Percentiles rank a stretch among this genome's conserved stretches.
Evolutionary conservation across 2,888 invertebrate genomes (phyloP).

Genomic region (Fragum whitleyi): DNA sequence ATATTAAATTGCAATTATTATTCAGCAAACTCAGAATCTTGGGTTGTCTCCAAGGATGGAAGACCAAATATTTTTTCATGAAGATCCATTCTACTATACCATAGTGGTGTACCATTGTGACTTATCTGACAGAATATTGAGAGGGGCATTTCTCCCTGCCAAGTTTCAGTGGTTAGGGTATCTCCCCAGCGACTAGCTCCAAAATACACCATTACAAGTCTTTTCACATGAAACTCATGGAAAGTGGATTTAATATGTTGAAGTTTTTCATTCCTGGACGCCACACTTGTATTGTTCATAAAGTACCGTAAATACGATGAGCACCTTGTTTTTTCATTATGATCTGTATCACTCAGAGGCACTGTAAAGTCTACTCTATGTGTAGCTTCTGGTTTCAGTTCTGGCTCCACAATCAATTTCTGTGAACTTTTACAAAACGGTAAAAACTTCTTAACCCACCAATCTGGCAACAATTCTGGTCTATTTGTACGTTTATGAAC

Average conservation of each 20-base stretch:
- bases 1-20: too few relatives aligned
- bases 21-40: not conserved
- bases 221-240: slow-evolving; percentile 71
- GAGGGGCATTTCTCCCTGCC: slow-evolving; percentile 69
- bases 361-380: slow-evolving; percentile 65
- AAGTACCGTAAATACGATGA: slow-evolving; percentile 75
- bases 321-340: slow-evolving; percentile 69
- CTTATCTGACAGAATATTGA: slow-evolving; percentile 67
- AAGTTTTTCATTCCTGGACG: slow-evolving; percentile 65
- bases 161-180: slow-evolving; percentile 66
- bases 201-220: slow-evolving; percentile 71
- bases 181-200: slow-evolving; percentile 74
- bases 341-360: slow-evolving; percentile 73
- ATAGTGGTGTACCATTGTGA: slow-evolving; percentile 51
- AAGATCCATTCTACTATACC: slow-evolving; percentile 71
- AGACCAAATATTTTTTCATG: slow-evolving; percentile 69
- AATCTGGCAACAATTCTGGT: slow-evolving; percentile 69
- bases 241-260: slow-evolving; percentile 69
- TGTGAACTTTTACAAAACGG: slow-evolving; percentile 25
- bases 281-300: slow-evolving; percentile 73
- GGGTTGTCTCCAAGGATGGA: slow-evolving; percentile 35
- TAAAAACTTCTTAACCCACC: slow-evolving; percentile 74
- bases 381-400: slow-evolving; percentile 46
- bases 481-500: slow-evolving; percentile 66
- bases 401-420: slow-evolving; percentile 50